Evolutionary conservation across 92 coral and sea anemone species (phyloP), one percentile per base, ranked within the genome.

Genomic region (Nematostella vectensis): DNA sequence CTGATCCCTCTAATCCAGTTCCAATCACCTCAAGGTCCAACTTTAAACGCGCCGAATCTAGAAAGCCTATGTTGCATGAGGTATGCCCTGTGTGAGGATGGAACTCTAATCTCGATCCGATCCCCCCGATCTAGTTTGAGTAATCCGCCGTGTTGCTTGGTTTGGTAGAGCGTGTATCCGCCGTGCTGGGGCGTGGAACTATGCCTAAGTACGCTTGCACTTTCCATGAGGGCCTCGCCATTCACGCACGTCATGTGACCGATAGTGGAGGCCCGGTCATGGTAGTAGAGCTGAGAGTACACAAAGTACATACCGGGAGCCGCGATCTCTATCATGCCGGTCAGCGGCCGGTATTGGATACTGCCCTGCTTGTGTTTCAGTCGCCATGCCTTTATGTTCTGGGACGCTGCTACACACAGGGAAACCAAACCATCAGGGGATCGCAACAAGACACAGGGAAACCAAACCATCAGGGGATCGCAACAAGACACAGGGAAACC

Each of bases 231-330:
- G 50, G 48, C 70, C 3, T 48, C 44, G 47, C 64, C 23, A 57
- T 93, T 88, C 48, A 93, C 63, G 48, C 69, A 82, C 58, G 86
- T 68, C 28, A 50, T 66, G 58, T 87, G 88, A 11, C 83, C 72
- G 39, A 76, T 81, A 16, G 54, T 40, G 33, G 43, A 47, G 31
- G 73, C 27, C 3, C 74, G 75, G 66, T 93, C 91, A 29, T 74
- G 71, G 62, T 93, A 93, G 57, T 49, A 83, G 93, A 93, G 82
- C 82, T 93, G 99, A 33, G 79, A 69, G 63, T 93, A 93, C 25
- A 93, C 66, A 55, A 47, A 75, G 70, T 93, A 93, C 17, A 59
- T 56, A 3, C 99, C 99, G 27, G 89, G 67, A 23, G 48, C 61
- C 1, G 59, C 64, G 48, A 87, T 69, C 9, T 54, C 71, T 27